These are phyloP conservation scores for Eucera pruinosa DNA, from an alignment of 2,888 invertebrate species.

Conservation along the genomic window DNA sequence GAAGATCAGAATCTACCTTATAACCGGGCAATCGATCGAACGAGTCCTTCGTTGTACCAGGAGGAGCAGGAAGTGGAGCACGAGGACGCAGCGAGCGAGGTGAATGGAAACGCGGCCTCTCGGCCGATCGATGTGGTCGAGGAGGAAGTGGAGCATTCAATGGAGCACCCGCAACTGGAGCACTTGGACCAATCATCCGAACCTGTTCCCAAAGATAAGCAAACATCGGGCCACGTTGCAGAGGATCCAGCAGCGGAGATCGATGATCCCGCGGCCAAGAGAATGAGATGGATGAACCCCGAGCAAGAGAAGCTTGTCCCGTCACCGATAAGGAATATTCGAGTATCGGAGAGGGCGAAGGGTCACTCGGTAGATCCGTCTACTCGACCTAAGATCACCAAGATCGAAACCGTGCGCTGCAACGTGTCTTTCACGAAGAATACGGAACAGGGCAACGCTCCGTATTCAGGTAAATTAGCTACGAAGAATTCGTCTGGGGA, in stretches of 20 bases:
- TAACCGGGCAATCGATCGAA: slow-evolving; percentile 1
- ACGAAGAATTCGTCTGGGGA: no score
- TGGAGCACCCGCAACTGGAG: slow-evolving; percentile 21
- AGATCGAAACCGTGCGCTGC: slow-evolving; percentile 37
- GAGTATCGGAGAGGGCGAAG: neutral
- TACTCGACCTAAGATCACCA: slow-evolving; percentile 26
- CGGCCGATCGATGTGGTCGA: slow-evolving; percentile 24
- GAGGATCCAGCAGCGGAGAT: neutral
- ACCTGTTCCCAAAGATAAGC: slow-evolving; percentile 35
- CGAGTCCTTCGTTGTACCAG: neutral
- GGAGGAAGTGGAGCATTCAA: slow-evolving; percentile 4
- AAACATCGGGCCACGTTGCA: neutral
- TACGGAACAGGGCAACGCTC: no score
- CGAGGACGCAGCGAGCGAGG: slow-evolving; percentile 23
- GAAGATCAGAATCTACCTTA: neutral
- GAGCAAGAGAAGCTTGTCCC: neutral
- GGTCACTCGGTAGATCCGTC: neutral
- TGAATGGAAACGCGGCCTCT: neutral
- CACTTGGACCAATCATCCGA: neutral
- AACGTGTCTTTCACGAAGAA: slow-evolving; percentile 6
- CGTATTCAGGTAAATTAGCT: no score
- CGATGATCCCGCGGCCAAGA: slow-evolving; percentile 15
- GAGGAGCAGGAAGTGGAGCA: slow-evolving; percentile 29
- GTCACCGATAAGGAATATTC: neutral
- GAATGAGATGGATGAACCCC: slow-evolving; percentile 32